Evolutionary conservation across 2,888 invertebrate genomes (phyloP).

Genomic region (Ophioninae sp.): DNA sequence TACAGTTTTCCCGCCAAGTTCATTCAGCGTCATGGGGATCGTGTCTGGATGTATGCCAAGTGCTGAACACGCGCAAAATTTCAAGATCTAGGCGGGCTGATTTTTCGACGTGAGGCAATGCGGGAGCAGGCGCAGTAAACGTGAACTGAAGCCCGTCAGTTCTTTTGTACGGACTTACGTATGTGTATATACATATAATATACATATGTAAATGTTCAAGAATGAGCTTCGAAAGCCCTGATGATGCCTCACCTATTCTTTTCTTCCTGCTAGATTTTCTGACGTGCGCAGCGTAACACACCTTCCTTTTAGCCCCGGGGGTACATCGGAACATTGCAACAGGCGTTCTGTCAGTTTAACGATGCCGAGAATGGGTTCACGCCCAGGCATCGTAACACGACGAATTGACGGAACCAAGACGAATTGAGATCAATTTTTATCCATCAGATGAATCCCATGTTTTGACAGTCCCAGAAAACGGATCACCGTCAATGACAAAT

Average conservation of each 20-base stretch:
- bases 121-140: constrained; percentile 30
- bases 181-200: neutral
- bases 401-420: neutral
- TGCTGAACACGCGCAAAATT: constrained; percentile 71
- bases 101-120: constrained; percentile 39
- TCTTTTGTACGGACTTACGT: constrained; percentile 20
- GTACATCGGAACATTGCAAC: constrained; percentile 27
- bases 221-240: constrained; percentile 20
- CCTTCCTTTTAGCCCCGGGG: constrained; percentile 2
- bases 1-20: constrained; percentile 79
- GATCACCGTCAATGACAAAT: neutral
- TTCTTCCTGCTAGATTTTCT: constrained; percentile 21
- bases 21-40: constrained; percentile 75
- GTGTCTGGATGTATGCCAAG: constrained; percentile 78
- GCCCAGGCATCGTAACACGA: neutral
- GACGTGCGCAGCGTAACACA: constrained; percentile 4
- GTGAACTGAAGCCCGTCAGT: constrained; percentile 52
- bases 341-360: neutral
- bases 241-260: constrained; percentile 28
- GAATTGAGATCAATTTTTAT: neutral
- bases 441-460: neutral
- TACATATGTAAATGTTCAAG: neutral
- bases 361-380: constrained; percentile 15
- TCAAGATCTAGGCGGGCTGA: constrained; percentile 51
- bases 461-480: neutral